phyloP scores from a whole-genome alignment of 2,888 invertebrate genomes.

The Caenorhabditis sp. region DNA sequence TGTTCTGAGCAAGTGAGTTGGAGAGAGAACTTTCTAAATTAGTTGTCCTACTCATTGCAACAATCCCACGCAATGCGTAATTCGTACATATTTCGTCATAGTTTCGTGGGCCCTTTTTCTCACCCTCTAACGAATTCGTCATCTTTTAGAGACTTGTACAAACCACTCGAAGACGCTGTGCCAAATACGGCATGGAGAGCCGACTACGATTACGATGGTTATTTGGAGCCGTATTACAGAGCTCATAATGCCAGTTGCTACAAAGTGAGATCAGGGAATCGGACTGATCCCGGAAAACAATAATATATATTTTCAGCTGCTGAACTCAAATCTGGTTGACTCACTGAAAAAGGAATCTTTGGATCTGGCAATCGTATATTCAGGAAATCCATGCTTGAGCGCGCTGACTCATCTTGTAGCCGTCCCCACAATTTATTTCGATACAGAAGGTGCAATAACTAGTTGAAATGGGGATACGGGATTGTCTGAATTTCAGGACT shows the following conservation, averaged over 20 bases:
- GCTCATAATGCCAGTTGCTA: slow-evolving; percentile 81
- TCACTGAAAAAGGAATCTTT: slow-evolving; percentile 78
- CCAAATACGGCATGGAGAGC: slow-evolving; percentile 77
- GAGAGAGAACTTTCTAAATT: not conserved
- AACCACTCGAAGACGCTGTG: slow-evolving; percentile 77
- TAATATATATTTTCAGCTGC: slow-evolving; percentile 69
- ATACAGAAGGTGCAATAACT: slow-evolving; percentile 81
- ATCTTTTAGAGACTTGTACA: slow-evolving; percentile 71
- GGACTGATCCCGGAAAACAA: not conserved
- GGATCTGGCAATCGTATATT: slow-evolving; percentile 81
- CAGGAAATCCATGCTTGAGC: slow-evolving; percentile 82
- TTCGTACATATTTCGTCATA: slow-evolving; percentile 44
- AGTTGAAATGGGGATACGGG: no score
- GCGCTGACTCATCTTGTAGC: slow-evolving; percentile 80
- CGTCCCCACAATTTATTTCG: slow-evolving; percentile 82
- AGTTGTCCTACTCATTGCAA: not conserved
- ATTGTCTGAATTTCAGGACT: slow-evolving; percentile 67
- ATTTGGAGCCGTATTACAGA: slow-evolving; percentile 76
- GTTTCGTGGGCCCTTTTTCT: slow-evolving; percentile 13
- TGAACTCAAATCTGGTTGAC: slow-evolving; percentile 82
- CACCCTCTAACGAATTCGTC: slow-evolving; percentile 39
- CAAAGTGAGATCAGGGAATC: slow-evolving; percentile 72
- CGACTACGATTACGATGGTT: slow-evolving; percentile 76
- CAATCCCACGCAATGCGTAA: slow-evolving; percentile 35
- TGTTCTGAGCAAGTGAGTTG: slow-evolving; percentile 76